Evolutionary conservation across 1,140 invertebrate species (phyloP).

Genomic region (Dreissena polymorpha): DNA sequence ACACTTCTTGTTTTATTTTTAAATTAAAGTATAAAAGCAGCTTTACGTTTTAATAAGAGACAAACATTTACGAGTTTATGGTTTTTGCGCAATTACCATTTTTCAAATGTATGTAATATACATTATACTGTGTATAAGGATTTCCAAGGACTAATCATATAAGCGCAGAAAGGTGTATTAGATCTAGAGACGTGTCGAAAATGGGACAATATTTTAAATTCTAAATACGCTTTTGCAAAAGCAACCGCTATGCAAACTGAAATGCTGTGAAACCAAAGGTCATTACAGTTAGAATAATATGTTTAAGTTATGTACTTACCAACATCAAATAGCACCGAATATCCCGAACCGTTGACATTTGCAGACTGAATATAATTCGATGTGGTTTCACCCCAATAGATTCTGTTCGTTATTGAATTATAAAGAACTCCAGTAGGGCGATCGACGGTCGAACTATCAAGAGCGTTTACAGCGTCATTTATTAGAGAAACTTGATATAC

Average conservation of each 20-base stretch:
- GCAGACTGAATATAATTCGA: not conserved
- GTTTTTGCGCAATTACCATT: no score
- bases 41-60: no score
- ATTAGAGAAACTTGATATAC: slow-evolving; percentile 22
- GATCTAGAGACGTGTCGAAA: not conserved
- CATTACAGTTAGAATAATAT: not conserved
- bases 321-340: not conserved
- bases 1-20: no score
- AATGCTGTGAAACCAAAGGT: not conserved
- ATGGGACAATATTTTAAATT: not conserved
- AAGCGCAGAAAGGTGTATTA: not conserved
- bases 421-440: not conserved
- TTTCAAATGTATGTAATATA: not conserved
- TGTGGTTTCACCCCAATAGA: not conserved
- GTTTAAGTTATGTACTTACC: not conserved
- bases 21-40: no score
- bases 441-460: not conserved
- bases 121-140: not conserved
- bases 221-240: not conserved
- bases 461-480: not conserved
- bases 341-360: not conserved
- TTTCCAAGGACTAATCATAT: not conserved
- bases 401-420: not conserved
- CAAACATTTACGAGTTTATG: no score
- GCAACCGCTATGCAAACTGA: not conserved